Conservation (phyloP, 1,140 invertebrate genomes). For the Drosophila repletoides region DNA sequence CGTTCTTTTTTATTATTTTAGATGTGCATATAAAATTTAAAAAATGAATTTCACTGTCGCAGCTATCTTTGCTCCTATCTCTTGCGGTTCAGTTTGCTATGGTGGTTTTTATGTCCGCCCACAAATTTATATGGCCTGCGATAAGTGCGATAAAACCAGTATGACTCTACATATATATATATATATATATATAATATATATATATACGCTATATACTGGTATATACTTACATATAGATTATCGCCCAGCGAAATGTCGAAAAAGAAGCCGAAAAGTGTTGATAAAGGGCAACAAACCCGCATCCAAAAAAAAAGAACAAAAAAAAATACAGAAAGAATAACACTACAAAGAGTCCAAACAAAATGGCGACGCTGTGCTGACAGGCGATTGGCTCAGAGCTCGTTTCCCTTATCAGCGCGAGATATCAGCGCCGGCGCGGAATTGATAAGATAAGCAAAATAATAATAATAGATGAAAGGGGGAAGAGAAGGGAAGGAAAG, state of each 20-base stretch:
- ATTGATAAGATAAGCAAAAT: neutral
- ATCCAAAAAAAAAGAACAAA: slow-evolving; percentile 19
- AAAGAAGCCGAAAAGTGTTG: neutral
- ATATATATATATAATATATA: neutral
- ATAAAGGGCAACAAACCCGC: slow-evolving; percentile 30
- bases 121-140: slow-evolving; percentile 70
- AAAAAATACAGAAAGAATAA: slow-evolving; percentile 8
- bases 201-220: neutral
- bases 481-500: neutral
- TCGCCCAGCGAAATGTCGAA: neutral
- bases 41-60: slow-evolving; percentile 55
- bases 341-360: slow-evolving; percentile 28
- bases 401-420: slow-evolving; percentile 42
- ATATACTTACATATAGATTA: slow-evolving; percentile 2
- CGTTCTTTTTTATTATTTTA: neutral
- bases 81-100: neutral
- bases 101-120: slow-evolving; percentile 67
- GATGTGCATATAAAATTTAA: slow-evolving; percentile 32
- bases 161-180: neutral
- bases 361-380: slow-evolving; percentile 59
- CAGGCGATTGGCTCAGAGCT: slow-evolving; percentile 50
- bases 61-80: slow-evolving; percentile 40
- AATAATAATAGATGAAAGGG: neutral
- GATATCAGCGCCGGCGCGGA: slow-evolving; percentile 46
- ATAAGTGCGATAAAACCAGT: slow-evolving; percentile 61